These are phyloP conservation scores for Patiria miniata DNA, from an alignment of 35 echinoderm and acorn worm genomes.

Conservation along the genomic window DNA sequence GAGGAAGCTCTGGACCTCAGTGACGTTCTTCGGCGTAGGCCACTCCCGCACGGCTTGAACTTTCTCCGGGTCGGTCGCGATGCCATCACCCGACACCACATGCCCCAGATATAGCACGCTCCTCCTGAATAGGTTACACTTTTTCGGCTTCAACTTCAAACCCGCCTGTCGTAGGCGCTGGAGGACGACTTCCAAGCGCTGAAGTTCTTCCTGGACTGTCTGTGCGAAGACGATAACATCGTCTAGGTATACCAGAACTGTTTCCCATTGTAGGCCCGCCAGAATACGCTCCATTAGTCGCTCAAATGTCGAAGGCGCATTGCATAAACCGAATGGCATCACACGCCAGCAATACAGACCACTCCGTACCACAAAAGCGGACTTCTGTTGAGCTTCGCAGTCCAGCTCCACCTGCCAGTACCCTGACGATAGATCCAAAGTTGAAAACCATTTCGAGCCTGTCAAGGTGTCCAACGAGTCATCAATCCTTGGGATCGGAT, in stretches of 20 bases:
- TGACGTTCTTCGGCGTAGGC: conserved; percentile 19
- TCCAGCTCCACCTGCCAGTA: conserved; percentile 53
- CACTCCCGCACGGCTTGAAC: conserved; percentile 22
- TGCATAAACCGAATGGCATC: conserved; percentile 51
- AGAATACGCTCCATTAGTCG: conserved; percentile 52
- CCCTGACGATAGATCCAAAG: conserved; percentile 34
- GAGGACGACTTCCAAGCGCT: conserved; percentile 40
- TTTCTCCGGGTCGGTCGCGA: conserved; percentile 25
- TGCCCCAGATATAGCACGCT: conserved; percentile 32
- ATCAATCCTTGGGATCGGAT: no score
- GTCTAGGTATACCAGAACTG: conserved; percentile 36
- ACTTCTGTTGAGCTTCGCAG: conserved; percentile 19
- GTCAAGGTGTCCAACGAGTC: conserved; percentile 44
- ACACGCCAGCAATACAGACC: conserved; percentile 12
- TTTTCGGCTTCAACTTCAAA: conserved; percentile 50
- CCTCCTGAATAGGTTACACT: conserved; percentile 49
- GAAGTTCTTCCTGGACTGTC: conserved; percentile 30
- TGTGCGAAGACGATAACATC: conserved; percentile 41
- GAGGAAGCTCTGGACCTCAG: conserved; percentile 34
- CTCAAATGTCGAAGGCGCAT: no score
- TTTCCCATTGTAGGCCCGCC: conserved; percentile 33
- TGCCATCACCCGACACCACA: not conserved
- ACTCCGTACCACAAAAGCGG: conserved; percentile 25
- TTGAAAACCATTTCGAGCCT: conserved; percentile 35
- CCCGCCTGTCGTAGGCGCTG: conserved; percentile 7